Evolutionary conservation across 30 jellyfish, hydroid and myxozoan species (phyloP).

Genomic region (Morbakka virulenta): DNA sequence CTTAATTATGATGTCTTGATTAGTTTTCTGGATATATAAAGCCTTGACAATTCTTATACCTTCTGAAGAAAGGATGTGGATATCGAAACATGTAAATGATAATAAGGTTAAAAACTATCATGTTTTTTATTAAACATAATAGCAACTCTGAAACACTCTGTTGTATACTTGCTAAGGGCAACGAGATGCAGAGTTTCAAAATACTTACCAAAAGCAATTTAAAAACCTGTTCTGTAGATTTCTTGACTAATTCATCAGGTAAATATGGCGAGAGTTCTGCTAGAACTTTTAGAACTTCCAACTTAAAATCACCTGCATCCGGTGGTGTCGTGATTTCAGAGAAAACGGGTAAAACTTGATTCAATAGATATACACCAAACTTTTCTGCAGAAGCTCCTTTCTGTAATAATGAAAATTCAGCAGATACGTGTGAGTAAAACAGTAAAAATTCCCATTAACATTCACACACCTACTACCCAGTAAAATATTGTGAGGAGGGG

Average conservation of each 20-base stretch:
- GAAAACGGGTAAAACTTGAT: constrained; percentile 81
- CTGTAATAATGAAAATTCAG: background rate
- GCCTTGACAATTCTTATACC: no score
- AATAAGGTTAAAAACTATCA: no score
- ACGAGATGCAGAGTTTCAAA: no score
- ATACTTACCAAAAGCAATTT: constrained; percentile 54
- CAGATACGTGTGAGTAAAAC: no score
- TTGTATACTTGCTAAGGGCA: no score
- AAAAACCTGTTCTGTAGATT: constrained; percentile 59
- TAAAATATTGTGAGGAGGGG: background rate
- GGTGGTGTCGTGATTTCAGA: constrained; percentile 56
- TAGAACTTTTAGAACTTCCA: constrained; percentile 77
- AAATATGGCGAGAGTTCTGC: constrained; percentile 79
- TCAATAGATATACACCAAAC: constrained; percentile 62
- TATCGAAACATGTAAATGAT: no score
- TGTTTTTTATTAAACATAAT: no score
- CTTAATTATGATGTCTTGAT: no score
- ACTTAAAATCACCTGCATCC: constrained; percentile 85
- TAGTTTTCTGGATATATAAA: no score
- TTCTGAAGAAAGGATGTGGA: no score
- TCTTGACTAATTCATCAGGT: constrained; percentile 78
- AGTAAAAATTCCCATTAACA: background rate
- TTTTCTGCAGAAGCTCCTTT: constrained; percentile 97
- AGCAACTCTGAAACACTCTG: no score
- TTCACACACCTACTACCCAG: no score